phyloP scores from a whole-genome alignment of 2,797 vertebrate species.

The Pitangus sulphuratus region DNA sequence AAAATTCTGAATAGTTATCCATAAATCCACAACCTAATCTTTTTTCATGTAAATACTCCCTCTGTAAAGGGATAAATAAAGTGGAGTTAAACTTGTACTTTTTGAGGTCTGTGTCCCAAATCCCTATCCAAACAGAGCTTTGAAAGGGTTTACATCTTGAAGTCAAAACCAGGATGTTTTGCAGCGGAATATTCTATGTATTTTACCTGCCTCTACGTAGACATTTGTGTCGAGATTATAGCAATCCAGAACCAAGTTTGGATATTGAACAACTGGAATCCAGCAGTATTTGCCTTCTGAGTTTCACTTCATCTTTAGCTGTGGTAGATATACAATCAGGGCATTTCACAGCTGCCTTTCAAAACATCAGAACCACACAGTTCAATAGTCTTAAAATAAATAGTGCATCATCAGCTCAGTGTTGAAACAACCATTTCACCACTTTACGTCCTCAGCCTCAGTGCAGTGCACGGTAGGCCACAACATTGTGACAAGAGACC shows the following conservation, averaged over 20 bases:
- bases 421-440: constrained; percentile 48
- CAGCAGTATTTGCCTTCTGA: background rate
- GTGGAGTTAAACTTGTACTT: background rate
- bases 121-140: background rate
- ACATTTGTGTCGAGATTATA: background rate
- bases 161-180: background rate
- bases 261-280: background rate
- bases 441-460: background rate
- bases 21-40: background rate
- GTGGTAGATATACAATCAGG: background rate
- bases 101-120: background rate
- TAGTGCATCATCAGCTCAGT: constrained; percentile 34
- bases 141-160: background rate
- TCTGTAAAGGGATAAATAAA: background rate
- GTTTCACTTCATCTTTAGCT: background rate
- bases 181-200: background rate
- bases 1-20: background rate
- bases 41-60: background rate
- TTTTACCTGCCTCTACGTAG: background rate
- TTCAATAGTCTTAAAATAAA: constrained; percentile 53
- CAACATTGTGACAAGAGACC: constrained; percentile 10
- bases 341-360: constrained; percentile 2
- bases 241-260: background rate
- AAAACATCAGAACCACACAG: constrained; percentile 24
- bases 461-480: background rate